phyloP scores from a whole-genome alignment of 2,113 vertebrate genomes.

The Hydropotes inermis region DNA sequence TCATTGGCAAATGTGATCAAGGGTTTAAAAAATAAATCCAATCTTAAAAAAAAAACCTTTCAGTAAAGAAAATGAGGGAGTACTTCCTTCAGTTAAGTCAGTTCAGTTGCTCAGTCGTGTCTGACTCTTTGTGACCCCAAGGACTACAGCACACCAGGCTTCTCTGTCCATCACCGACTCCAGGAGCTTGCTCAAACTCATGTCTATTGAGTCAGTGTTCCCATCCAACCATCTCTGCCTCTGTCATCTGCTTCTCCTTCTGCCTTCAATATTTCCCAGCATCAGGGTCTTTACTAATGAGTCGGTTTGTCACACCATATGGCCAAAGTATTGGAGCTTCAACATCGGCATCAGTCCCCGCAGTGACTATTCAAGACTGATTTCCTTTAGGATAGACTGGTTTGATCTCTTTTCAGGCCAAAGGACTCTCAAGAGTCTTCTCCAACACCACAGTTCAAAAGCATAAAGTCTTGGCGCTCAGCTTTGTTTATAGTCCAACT shows the following conservation, averaged over 20 bases:
- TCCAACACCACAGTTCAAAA: not conserved
- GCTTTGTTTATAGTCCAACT: not conserved
- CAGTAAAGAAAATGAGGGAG: not conserved
- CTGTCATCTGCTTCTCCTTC: rapidly evolving
- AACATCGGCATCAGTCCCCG: not conserved
- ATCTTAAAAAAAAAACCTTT: not conserved
- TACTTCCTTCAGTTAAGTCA: not conserved
- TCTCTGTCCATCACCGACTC: not conserved
- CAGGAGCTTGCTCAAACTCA: not conserved
- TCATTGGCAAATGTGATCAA: not conserved
- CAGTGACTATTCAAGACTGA: not conserved
- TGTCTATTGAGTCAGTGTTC: not conserved
- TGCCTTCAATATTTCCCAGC: not conserved
- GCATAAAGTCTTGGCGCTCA: not conserved
- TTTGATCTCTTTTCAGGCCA: not conserved
- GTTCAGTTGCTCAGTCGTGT: not conserved
- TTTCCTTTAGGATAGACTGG: not conserved
- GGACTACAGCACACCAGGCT: not conserved
- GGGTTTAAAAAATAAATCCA: not conserved
- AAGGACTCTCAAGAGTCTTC: not conserved
- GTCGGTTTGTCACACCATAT: rapidly evolving
- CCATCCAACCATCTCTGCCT: not conserved
- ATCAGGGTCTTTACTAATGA: not conserved
- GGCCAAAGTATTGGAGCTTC: not conserved
- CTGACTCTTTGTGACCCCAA: not conserved